Evolutionary conservation across 2,888 invertebrate genomes (phyloP).

Genomic region (Mesoligia furuncula): DNA sequence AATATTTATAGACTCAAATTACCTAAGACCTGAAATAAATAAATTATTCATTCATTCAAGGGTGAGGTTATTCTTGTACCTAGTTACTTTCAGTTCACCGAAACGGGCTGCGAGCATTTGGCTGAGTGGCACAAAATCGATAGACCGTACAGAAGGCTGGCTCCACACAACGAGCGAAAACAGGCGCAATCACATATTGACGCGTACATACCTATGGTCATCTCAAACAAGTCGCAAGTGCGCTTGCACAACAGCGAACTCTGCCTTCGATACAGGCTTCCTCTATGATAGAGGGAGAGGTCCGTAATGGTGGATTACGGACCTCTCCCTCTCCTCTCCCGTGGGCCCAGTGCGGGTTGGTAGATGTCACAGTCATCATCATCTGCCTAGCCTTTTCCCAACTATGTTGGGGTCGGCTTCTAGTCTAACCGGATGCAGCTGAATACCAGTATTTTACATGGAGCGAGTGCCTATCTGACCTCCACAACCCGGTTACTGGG

Average conservation of each 20-base stretch:
- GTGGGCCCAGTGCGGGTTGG: no score
- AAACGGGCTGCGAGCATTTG: neutral
- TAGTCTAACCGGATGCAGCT: no score
- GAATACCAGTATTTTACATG: no score
- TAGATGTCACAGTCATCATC: no score
- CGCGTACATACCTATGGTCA: no score
- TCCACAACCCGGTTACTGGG: no score
- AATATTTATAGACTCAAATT: constrained; percentile 35
- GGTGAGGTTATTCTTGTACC: constrained; percentile 17
- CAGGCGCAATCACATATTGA: neutral
- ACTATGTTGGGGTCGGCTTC: no score
- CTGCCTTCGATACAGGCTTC: neutral
- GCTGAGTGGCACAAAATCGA: neutral
- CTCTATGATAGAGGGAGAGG: neutral
- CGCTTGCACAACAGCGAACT: neutral
- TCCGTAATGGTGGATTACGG: no score
- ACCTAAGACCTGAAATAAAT: constrained; percentile 23
- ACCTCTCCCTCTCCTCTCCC: no score
- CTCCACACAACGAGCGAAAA: neutral
- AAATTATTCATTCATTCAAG: constrained; percentile 36
- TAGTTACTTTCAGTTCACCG: neutral
- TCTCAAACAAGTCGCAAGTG: neutral
- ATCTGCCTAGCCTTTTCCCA: no score
- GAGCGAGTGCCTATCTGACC: no score
- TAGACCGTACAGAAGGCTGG: neutral